Percentiles rank a stretch among this genome's conserved stretches.
These are phyloP conservation scores for Vespertilio murinus DNA, from an alignment of 2,797 vertebrate species.

Conservation along the genomic window DNA sequence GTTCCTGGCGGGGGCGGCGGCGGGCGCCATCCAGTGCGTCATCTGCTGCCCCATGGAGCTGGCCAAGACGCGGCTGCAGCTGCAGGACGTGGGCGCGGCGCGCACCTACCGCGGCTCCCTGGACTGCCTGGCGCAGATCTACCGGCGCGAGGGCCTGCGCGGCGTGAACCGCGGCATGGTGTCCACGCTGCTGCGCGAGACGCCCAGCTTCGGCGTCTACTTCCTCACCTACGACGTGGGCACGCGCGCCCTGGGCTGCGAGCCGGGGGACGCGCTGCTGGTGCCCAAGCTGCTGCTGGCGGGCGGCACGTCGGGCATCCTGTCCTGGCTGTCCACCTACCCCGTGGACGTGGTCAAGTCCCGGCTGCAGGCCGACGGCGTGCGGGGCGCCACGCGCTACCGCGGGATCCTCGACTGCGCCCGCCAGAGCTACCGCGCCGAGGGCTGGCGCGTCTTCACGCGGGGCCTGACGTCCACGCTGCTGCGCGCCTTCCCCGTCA, in stretches of 20 bases:
- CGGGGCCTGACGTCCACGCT: slow-evolving; percentile 96
- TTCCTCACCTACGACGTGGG: slow-evolving; percentile 94
- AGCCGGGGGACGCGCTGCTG: slow-evolving; percentile 90
- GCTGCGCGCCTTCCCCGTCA: slow-evolving; percentile 96
- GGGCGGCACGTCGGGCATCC: slow-evolving; percentile 94
- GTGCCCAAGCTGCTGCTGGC: slow-evolving; percentile 95
- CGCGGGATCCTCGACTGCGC: slow-evolving; percentile 92
- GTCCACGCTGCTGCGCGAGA: slow-evolving; percentile 93
- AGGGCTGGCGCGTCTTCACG: slow-evolving; percentile 95
- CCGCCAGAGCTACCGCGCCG: slow-evolving; percentile 90
- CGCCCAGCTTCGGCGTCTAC: slow-evolving; percentile 96
- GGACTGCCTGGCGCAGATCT: slow-evolving; percentile 95
- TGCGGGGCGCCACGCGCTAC: slow-evolving; percentile 90
- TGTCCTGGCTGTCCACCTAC: slow-evolving; percentile 97
- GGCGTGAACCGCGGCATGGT: slow-evolving; percentile 96
- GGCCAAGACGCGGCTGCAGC: slow-evolving; percentile 98
- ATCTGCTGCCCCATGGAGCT: slow-evolving; percentile 99
- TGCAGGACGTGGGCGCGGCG: slow-evolving; percentile 93
- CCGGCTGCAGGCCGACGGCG: slow-evolving; percentile 94
- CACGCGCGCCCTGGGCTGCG: slow-evolving; percentile 92
- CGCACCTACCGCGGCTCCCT: slow-evolving; percentile 95
- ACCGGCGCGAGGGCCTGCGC: slow-evolving; percentile 90
- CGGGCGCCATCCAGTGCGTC: slow-evolving; percentile 93
- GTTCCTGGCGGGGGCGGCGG: slow-evolving; percentile 94
- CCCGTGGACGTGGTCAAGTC: slow-evolving; percentile 97